phyloP scores from a whole-genome alignment of 2,888 invertebrate species.

The Oxyteleia sp. region DNA sequence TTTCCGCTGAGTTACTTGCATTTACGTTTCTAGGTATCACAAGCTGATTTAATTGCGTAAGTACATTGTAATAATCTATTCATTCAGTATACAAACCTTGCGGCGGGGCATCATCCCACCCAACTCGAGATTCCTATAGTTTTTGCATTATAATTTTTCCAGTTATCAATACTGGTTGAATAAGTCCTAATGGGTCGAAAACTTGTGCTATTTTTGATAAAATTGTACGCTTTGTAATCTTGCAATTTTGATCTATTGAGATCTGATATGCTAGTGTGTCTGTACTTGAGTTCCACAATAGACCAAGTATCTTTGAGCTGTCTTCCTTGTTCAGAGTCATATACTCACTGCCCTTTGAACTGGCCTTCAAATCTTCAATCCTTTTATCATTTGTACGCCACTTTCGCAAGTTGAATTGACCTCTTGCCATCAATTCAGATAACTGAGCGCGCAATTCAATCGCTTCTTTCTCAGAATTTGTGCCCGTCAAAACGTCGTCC shows the following conservation, averaged over 20 bases:
- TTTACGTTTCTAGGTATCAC: no score
- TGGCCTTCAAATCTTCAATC: not conserved
- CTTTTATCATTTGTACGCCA: not conserved
- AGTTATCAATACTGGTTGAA: not conserved
- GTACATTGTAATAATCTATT: not conserved
- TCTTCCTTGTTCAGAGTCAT: not conserved
- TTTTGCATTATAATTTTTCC: not conserved
- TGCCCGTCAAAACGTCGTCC: constrained; percentile 53
- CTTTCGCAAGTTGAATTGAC: not conserved
- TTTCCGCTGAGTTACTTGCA: not conserved
- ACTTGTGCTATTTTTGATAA: not conserved
- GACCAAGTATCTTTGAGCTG: not conserved
- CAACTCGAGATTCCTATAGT: not conserved
- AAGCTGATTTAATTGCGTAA: no score
- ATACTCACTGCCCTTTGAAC: no score
- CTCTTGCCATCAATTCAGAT: not conserved
- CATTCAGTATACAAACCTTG: not conserved
- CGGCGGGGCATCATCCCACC: not conserved
- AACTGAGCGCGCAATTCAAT: constrained; percentile 44
- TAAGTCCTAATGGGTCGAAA: not conserved
- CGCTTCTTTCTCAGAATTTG: constrained; percentile 59
- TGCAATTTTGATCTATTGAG: not conserved
- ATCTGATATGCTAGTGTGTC: not conserved
- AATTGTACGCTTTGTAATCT: not conserved
- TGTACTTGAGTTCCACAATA: not conserved